phyloP scores from a whole-genome alignment of 1,140 invertebrate genomes.

The Orchestia grillus region DNA sequence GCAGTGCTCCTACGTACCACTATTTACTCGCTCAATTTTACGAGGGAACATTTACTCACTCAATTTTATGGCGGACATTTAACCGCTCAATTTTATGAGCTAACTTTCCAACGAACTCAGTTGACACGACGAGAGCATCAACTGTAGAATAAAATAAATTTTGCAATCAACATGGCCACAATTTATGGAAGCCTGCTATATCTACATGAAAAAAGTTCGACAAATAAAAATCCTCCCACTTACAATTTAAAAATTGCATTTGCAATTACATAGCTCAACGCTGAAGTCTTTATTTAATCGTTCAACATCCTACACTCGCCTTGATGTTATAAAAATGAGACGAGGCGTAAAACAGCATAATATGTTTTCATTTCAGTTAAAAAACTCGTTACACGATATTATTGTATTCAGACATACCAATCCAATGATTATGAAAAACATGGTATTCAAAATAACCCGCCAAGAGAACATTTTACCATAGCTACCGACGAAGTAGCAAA shows the following conservation, averaged over 20 bases:
- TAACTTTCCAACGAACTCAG: not conserved
- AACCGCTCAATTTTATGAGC: not conserved
- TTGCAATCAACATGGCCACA: not conserved
- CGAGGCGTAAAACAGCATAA: too few relatives aligned
- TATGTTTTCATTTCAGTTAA: too few relatives aligned
- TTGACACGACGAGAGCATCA: not conserved
- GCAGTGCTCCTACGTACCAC: slow-evolving; percentile 11
- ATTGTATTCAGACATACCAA: too few relatives aligned
- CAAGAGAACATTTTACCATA: too few relatives aligned
- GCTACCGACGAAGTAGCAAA: too few relatives aligned
- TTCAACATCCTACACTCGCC: not conserved
- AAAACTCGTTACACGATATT: too few relatives aligned
- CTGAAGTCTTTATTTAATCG: not conserved
- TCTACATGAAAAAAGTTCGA: not conserved
- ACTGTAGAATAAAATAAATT: slow-evolving; percentile 2
- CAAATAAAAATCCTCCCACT: not conserved
- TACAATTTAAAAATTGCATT: not conserved
- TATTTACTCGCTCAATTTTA: slow-evolving; percentile 43
- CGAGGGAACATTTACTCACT: slow-evolving; percentile 31
- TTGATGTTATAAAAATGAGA: too few relatives aligned
- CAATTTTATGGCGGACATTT: slow-evolving; percentile 18
- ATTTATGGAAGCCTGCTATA: not conserved
- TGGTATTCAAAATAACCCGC: too few relatives aligned
- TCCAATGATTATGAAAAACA: too few relatives aligned
- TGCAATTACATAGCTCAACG: not conserved